phyloP scores from a whole-genome alignment of 1,140 invertebrate species.

The Trichogramma pretiosum region DNA sequence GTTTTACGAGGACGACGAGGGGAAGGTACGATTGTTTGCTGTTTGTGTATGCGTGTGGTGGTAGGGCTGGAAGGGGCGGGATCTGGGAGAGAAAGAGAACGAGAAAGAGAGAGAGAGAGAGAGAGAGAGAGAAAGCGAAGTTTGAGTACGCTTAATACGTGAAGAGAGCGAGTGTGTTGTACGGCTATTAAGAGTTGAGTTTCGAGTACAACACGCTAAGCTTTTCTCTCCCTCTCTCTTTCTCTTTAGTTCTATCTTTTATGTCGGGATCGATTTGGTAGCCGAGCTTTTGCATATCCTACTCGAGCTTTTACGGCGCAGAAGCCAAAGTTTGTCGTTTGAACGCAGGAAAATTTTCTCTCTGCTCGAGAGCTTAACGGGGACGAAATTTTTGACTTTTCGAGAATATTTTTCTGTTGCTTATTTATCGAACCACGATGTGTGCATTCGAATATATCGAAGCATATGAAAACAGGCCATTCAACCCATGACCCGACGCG shows the following conservation, averaged over 20 bases:
- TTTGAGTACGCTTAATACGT: neutral
- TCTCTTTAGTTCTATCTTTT: too few relatives aligned
- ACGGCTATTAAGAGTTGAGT: too few relatives aligned
- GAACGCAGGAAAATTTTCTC: slow-evolving; percentile 11
- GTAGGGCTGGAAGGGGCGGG: too few relatives aligned
- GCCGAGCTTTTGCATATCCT: too few relatives aligned
- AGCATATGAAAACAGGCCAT: slow-evolving; percentile 7
- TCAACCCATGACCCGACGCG: neutral
- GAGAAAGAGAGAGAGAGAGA: slow-evolving; percentile 8
- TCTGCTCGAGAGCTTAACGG: slow-evolving; percentile 12
- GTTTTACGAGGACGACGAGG: slow-evolving; percentile 39
- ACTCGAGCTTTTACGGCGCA: too few relatives aligned
- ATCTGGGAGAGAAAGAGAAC: too few relatives aligned
- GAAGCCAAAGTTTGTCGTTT: slow-evolving; percentile 17
- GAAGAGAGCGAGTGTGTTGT: slow-evolving; percentile 10
- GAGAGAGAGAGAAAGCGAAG: slow-evolving; percentile 1
- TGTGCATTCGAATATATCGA: slow-evolving; percentile 6
- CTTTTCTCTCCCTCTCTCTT: too few relatives aligned
- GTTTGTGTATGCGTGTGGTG: neutral
- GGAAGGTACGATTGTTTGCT: slow-evolving; percentile 8
- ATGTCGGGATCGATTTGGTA: too few relatives aligned
- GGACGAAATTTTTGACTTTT: slow-evolving; percentile 4
- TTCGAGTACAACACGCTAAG: too few relatives aligned
- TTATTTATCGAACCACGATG: too few relatives aligned
- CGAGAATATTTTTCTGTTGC: too few relatives aligned